These are phyloP conservation scores for Ochotona curzoniae DNA, from an alignment of 2,113 vertebrate species.

Conservation along the genomic window DNA sequence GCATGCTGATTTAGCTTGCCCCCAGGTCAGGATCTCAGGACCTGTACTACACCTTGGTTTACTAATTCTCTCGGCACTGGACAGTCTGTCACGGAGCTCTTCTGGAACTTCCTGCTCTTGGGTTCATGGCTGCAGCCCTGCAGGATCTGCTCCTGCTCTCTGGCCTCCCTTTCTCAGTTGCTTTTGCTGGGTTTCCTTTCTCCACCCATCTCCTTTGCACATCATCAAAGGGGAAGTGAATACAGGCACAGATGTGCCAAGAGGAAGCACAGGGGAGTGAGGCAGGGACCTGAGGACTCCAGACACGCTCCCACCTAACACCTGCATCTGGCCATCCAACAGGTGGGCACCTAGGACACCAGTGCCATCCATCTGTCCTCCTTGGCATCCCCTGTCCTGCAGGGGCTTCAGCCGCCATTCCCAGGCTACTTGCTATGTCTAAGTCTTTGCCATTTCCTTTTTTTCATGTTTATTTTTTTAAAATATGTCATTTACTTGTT, in stretches of 20 bases:
- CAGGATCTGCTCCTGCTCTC: background rate
- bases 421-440: background rate
- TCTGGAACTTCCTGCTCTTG: background rate
- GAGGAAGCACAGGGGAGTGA: fast-evolving
- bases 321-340: fast-evolving
- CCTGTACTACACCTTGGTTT: too few species aligned
- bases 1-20: too few species aligned
- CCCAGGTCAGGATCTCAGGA: too few species aligned
- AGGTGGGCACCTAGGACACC: fast-evolving
- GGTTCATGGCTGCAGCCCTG: background rate
- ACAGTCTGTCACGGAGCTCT: background rate
- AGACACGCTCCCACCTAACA: background rate
- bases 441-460: background rate
- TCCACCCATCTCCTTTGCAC: too few species aligned
- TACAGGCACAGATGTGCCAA: fast-evolving
- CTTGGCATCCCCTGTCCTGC: fast-evolving
- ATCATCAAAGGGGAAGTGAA: too few species aligned
- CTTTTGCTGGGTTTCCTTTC: background rate
- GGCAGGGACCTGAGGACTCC: fast-evolving
- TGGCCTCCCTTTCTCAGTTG: background rate
- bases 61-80: background rate
- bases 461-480: background rate
- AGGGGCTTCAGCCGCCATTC: background rate
- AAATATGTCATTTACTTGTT: background rate
- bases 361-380: background rate